These are phyloP conservation scores for Limnephilus marmoratus DNA, from an alignment of 2,888 invertebrate species.

Conservation along the genomic window DNA sequence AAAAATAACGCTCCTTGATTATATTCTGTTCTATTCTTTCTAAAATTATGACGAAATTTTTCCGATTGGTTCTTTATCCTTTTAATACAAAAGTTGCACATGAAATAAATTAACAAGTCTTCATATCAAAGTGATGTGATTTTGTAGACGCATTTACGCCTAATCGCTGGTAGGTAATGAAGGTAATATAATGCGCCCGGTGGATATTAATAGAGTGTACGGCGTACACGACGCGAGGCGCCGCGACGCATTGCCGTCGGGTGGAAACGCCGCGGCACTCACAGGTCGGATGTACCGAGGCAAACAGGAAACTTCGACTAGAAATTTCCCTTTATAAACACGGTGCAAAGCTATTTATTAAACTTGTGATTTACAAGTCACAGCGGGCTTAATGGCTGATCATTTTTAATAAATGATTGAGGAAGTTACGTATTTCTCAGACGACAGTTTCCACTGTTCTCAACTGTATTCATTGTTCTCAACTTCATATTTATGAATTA, in stretches of 20 bases:
- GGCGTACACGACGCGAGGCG: neutral
- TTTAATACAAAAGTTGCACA: neutral
- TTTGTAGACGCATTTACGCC: neutral
- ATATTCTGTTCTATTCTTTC: no score
- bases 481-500: neutral
- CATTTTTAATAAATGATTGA: neutral
- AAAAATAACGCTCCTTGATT: neutral
- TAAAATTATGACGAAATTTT: neutral
- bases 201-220: conserved; percentile 28
- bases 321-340: conserved; percentile 38
- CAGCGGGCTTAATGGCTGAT: conserved; percentile 1
- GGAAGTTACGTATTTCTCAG: neutral
- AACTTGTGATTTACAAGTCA: conserved; percentile 25
- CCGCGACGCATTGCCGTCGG: conserved; percentile 44
- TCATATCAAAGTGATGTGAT: neutral
- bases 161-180: conserved; percentile 6
- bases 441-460: neutral
- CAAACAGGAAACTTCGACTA: conserved; percentile 41
- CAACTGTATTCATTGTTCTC: neutral
- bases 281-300: conserved; percentile 33
- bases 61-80: neutral
- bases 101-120: neutral
- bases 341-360: conserved; percentile 31
- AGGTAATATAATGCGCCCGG: conserved; percentile 35
- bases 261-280: conserved; percentile 34